These are phyloP conservation scores for Helleia helle DNA, from an alignment of 2,888 invertebrate genomes.

Conservation along the genomic window DNA sequence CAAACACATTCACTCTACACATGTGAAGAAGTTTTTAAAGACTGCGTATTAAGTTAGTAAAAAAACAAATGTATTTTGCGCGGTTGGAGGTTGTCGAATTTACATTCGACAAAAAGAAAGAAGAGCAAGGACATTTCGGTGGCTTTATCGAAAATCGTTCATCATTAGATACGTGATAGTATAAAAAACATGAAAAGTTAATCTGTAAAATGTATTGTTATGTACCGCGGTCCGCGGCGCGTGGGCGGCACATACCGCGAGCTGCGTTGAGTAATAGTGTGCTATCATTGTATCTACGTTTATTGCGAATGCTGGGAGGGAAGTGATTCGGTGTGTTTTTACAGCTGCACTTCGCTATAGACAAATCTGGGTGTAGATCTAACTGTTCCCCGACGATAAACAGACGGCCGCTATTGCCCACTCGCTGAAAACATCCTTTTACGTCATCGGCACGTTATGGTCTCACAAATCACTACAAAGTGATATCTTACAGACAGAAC, in stretches of 20 bases:
- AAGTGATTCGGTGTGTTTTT: slow-evolving; percentile 58
- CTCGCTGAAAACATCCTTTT: slow-evolving; percentile 72
- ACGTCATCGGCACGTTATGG: slow-evolving; percentile 65
- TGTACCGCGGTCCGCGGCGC: slow-evolving; percentile 34
- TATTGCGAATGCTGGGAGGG: slow-evolving; percentile 45
- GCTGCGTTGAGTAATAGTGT: slow-evolving; percentile 36
- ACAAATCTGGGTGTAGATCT: slow-evolving; percentile 53
- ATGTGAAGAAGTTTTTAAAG: too few species aligned
- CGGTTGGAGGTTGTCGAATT: too few species aligned
- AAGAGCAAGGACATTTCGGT: too few species aligned
- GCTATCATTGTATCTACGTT: slow-evolving; percentile 39
- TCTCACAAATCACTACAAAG: slow-evolving; percentile 23
- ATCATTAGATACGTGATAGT: neutral
- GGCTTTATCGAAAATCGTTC: slow-evolving; percentile 11
- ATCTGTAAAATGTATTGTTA: slow-evolving; percentile 27
- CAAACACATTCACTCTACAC: too few species aligned
- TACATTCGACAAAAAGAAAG: too few species aligned
- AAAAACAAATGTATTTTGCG: too few species aligned
- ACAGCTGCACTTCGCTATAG: slow-evolving; percentile 63
- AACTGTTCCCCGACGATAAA: slow-evolving; percentile 65
- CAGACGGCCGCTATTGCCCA: slow-evolving; percentile 62
- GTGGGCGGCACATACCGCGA: slow-evolving; percentile 28
- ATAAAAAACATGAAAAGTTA: slow-evolving; percentile 14
- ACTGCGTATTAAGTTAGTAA: too few species aligned
- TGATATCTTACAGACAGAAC: neutral